Evolutionary conservation across 2,113 vertebrate species (phyloP), one percentile per base, ranked within the genome.

Genomic region (Nannobrachium achirus): DNA sequence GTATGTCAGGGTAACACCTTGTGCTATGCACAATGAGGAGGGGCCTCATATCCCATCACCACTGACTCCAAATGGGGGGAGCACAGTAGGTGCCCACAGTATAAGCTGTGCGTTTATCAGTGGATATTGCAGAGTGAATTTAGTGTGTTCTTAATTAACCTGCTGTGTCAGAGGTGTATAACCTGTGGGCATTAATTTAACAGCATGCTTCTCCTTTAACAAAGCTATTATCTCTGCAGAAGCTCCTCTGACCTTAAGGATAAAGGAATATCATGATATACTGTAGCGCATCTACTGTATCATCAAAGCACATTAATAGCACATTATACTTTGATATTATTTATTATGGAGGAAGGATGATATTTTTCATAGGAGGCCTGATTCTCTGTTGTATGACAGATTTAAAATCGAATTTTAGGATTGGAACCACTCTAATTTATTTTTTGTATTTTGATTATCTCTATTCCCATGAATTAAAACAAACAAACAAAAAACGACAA

Each of bases 131-230:
- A 46, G 6, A 45, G 18, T 48, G 58, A 49, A 56, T 19, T 1
- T 56, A 40, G 33, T 65, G 63, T 63, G 55, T 75, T 86, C 82
- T 78, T 57, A 48, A 88, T 89, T 86, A 87, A 86, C 81, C 76
- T 50, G 6, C 16, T 10, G 25, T 69, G 48, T 73, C 44, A 77
- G 14, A 69, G 73, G 74, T 19, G 46, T 38, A 59, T 73, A 49
- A 86, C 80, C 86, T 77, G 45, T 8, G 46, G 80, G 74, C 75
- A 64, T 58, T 86, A 51, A 86, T 86, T 81, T 81, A 76, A 83
- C 71, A 63, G 58, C 58, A 45, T 71, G 69, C 45, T 69, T 70
- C 40, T 57, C 40, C 39, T 71, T 81, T 71, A 66, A 75, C 59
- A 74, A 79, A 85, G 66, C 45, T 63, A 81, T 88, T 85, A 80